Percentiles rank a stretch among this genome's conserved stretches.
phyloP scores from a whole-genome alignment of 2,113 vertebrate genomes.

The Otolemur garnettii region DNA sequence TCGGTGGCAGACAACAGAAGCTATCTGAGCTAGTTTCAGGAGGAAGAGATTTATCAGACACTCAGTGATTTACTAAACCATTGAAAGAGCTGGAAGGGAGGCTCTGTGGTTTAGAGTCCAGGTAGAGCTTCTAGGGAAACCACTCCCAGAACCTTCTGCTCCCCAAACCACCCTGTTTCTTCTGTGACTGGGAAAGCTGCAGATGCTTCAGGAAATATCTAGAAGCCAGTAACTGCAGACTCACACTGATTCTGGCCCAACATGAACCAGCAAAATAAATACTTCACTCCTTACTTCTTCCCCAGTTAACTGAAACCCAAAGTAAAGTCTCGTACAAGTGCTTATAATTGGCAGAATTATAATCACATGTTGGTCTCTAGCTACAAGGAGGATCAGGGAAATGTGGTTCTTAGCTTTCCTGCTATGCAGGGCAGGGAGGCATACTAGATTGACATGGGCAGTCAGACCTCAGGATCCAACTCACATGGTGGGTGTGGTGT shows the following conservation, averaged over 20 bases:
- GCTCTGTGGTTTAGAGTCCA: fast-evolving
- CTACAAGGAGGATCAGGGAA: background rate
- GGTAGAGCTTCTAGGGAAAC: background rate
- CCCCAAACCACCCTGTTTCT: background rate
- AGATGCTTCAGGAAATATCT: background rate
- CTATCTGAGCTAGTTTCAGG: background rate
- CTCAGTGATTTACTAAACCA: background rate
- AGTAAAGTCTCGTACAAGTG: background rate
- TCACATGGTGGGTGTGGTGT: background rate
- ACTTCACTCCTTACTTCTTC: background rate
- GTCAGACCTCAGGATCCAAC: background rate
- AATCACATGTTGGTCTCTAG: background rate
- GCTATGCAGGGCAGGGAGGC: background rate
- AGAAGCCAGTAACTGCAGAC: background rate
- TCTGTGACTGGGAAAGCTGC: background rate
- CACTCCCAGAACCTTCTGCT: background rate
- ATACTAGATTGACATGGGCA: background rate
- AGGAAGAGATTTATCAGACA: background rate
- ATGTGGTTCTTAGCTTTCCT: background rate
- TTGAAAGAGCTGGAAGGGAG: background rate
- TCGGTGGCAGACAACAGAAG: background rate
- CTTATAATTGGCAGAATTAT: background rate
- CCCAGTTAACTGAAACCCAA: background rate
- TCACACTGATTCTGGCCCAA: background rate
- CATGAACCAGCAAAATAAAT: background rate